Percentiles rank a stretch among this genome's conserved stretches.
These are phyloP conservation scores for Tangara arthus DNA, from an alignment of 2,797 vertebrate genomes.

Conservation along the genomic window DNA sequence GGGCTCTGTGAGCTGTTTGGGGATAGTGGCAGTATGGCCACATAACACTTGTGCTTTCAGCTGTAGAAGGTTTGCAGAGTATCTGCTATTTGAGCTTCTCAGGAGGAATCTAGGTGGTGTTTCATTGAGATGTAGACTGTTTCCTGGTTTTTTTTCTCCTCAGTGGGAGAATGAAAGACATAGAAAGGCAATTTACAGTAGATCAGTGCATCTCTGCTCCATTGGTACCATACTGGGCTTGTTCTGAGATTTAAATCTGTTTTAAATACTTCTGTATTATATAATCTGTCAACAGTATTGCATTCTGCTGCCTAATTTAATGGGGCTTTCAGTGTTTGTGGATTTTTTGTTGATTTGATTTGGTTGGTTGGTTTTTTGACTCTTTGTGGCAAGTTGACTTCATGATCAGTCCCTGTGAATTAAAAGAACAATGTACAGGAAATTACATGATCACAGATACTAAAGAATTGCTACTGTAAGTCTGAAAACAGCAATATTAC, in stretches of 20 bases:
- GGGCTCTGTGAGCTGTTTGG: not conserved
- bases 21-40: not conserved
- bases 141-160: not conserved
- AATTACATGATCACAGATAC: not conserved
- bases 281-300: not conserved
- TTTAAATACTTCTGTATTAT: not conserved
- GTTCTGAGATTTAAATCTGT: not conserved
- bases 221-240: not conserved
- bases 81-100: not conserved
- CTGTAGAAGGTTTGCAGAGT: not conserved
- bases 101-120: not conserved
- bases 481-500: not conserved
- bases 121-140: not conserved
- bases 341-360: not conserved
- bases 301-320: not conserved
- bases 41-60: rapidly evolving
- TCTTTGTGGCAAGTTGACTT: not conserved
- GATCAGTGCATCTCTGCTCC: not conserved
- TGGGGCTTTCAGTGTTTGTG: not conserved
- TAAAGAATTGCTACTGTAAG: not conserved
- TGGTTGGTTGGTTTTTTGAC: not conserved
- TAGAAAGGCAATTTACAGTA: not conserved
- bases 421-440: not conserved
- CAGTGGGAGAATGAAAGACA: not conserved
- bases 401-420: not conserved